A percentile compares a stretch with the other conserved stretches of the same genome.
Conservation (phyloP, 2,888 invertebrate genomes). For the Polymixis flavicincta region DNA sequence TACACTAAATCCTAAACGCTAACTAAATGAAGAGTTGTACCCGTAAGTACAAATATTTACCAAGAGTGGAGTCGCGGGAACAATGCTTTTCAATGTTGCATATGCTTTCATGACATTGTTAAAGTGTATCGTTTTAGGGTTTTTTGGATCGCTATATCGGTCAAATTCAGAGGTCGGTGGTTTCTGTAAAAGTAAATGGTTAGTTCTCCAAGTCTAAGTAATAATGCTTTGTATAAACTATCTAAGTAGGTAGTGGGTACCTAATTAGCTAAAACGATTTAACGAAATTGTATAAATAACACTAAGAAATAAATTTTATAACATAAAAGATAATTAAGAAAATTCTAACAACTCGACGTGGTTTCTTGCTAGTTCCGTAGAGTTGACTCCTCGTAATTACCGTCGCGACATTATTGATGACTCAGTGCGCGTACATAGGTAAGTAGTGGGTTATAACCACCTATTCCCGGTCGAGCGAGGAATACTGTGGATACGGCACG, state of each 20-base stretch:
- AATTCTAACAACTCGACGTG: background rate
- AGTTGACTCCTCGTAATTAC: background rate
- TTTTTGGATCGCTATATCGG: conserved; percentile 73
- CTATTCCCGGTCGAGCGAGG: background rate
- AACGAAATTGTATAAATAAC: background rate
- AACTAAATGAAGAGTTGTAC: background rate
- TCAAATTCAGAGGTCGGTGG: conserved; percentile 68
- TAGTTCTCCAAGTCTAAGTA: background rate
- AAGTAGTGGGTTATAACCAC: background rate
- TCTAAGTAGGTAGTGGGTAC: background rate
- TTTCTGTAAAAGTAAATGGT: conserved; percentile 67
- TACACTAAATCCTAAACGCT: no score
- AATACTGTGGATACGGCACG: background rate
- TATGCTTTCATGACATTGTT: conserved; percentile 91
- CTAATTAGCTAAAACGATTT: background rate
- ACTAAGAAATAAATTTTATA: background rate
- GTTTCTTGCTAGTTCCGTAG: background rate
- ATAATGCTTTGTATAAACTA: background rate
- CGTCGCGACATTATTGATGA: background rate
- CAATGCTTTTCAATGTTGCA: conserved; percentile 88
- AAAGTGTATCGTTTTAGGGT: conserved; percentile 83
- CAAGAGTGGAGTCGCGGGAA: conserved; percentile 79
- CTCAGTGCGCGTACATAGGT: background rate
- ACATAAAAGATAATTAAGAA: no score
- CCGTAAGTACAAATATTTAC: conserved; percentile 55